Base-by-base conservation (phyloP, 2,113 vertebrate genomes). In the Hyaena hyaena region DNA sequence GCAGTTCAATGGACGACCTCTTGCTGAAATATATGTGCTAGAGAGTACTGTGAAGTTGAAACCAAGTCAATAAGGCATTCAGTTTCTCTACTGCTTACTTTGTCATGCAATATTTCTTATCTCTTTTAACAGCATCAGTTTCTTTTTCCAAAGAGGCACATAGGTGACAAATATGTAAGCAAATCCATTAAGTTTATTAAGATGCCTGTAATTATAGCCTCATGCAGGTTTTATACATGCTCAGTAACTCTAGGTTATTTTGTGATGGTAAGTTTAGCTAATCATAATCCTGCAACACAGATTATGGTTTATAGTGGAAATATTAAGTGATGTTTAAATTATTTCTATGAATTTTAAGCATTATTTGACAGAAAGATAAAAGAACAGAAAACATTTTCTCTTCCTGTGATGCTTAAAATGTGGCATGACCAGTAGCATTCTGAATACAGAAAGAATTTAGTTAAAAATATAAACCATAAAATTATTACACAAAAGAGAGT, bases 401-500 rank as follows among this genome's bases (percentile, higher is more conserved):
- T 55, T 83, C 24, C 19, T 90, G 90, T 84, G 45, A 5, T 61
- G 17, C 65, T 84, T 91, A 86, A 91, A 86, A 86, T 91, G 80
- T 71, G 48, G 16, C 5, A 86, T 12, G 12, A 1, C 6, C 12
- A 86, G 23, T 39, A 80, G 19, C 7, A 80, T 50, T 80, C 33
- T 80, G 33, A 45, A 61, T 73, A 43, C 12, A 53, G 26, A 69
- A 10, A 80, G 24, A 35, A 91, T 61, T 61, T 79, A 63, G 23
- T 45, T 61, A 91, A 79, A 82, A 77, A 50, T 33, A 69, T 33
- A 77, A 84, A 85, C 50, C 8, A 61, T 66, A 77, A 84, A 77
- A 76, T 15, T 53, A 85, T 48, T 61, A 79, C 1, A 77, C 15
- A 1, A 84, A 84, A 76, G 43, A 50, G 26, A 66, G 16, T 28